Evolutionary conservation across 53 echinoderm and acorn worm genomes (phyloP), one percentile per base, ranked within the genome.

Genomic region (Apostichopus leukothele): DNA sequence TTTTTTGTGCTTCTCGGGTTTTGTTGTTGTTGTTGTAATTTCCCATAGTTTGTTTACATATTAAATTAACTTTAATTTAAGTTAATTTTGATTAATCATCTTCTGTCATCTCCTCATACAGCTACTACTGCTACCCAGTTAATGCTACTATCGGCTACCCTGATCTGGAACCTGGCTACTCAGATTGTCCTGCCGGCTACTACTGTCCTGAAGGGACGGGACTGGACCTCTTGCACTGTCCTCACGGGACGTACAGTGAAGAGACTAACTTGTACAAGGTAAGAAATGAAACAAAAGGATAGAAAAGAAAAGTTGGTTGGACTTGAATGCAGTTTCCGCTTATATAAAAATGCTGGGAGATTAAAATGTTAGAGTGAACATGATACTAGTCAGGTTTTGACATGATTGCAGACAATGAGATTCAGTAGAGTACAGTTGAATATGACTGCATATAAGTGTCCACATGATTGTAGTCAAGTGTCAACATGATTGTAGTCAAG

Each of bases 211-310:
- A 91, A 13, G 95, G 97, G 23, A 97, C 97, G 52, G 97, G 97
- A 53, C 88, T 95, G 73, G 97, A 97, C 91, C 93, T 95, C 91
- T 78, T 52, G 81, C 83, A 93, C 11, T 96, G 96, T 84, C 96
- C 96, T 3, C 92, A 92, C 51, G 96, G 96, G 6, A 95, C 96
- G 16, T 96, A 95, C 83, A 96, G 96, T 89, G 91, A 96, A 66
- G 94, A 95, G 90, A 95, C 93, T 19, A 96, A 95, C 77, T 84
- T 96, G 4, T 96, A 93, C 89, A 95, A 95, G 95, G 96, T 96
- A 77, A 73, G 84, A n/a, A 75, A 26, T 11, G 19, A 75, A 75
- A 39, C 39, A 3, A 39, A 39, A 39, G 39, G 39, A 39, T 0
- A 39, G 39, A 39, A 39, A 39, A 3, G 39, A 3, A 39, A 39